Base-by-base conservation (phyloP, 1,140 invertebrate species). In the Tetramorium simillimum region DNA sequence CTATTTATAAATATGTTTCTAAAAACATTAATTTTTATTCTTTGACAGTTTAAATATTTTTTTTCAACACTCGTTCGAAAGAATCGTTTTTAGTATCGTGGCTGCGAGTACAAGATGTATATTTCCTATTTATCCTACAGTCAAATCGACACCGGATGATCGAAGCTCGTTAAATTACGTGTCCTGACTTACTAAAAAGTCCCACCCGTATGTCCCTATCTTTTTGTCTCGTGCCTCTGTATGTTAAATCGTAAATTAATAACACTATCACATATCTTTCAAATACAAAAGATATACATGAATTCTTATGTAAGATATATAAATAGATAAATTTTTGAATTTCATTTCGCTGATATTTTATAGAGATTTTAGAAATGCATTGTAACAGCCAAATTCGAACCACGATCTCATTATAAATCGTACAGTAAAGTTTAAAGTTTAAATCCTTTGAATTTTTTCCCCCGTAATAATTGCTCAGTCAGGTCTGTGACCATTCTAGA, bases 131-230 rank as follows among this genome's bases (percentile, higher is more conserved):
- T 84, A 75, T 84, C 43, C 69, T n/a, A 21, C 67, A 62, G 24
- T 24, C 80, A 73, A 82, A 84, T 84, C 80, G 40, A 84, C 53
- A 84, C 80, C 80, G 80, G 80, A 84, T 62, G 80, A 84, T 84
- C 69, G 80, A 84, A 46, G 69, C 80, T 84, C 69, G 80, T 84
- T 84, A 75, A 84, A 84, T 84, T 84, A 84, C 80, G 80, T 84
- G 80, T 9, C 4, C 40, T 14, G 80, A 75, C 80, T 84, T 24
- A 24, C 53, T 62, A 37, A 84, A 60, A 62, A 9, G 14, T 73
- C 69, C 53, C 69, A 21, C 28, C 56, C 24, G 18, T 56, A 4
- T 40, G 49, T 49, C 18, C n/a, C 72, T 82, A 60, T 46, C 51
- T 46, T 58, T 49, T 84, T 75, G 40, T 14, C 40, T 84, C 40